These are phyloP conservation scores for Drosophila greeni DNA, from an alignment of 2,888 invertebrate genomes.

Conservation along the genomic window DNA sequence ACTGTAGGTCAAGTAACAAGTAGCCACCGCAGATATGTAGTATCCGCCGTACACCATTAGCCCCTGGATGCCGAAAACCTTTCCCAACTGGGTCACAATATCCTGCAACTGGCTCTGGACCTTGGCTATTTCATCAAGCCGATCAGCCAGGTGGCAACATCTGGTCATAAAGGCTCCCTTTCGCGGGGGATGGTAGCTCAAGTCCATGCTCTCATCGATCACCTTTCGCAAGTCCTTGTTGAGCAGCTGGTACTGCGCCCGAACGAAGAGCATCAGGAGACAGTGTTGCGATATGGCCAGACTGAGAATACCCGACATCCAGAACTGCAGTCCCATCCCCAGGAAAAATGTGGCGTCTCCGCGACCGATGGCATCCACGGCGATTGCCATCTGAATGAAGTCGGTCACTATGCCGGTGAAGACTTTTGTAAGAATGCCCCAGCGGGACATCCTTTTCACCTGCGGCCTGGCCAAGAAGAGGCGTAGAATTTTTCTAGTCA, in stretches of 20 bases:
- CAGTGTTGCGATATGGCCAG: constrained; percentile 48
- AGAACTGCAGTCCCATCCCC: constrained; percentile 1
- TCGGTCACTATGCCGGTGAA: constrained; percentile 10
- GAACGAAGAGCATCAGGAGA: constrained; percentile 45
- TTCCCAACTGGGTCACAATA: background rate
- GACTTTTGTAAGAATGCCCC: constrained; percentile 44
- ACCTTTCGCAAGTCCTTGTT: constrained; percentile 45
- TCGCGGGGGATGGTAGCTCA: constrained; percentile 3
- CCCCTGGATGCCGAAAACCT: constrained; percentile 17
- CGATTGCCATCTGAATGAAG: constrained; percentile 1
- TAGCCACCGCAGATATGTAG: constrained; percentile 22
- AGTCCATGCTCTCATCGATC: constrained; percentile 10
- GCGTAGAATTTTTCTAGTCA: constrained; percentile 17
- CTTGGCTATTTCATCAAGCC: constrained; percentile 23
- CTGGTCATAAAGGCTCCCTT: constrained; percentile 19
- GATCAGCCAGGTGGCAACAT: constrained; percentile 34
- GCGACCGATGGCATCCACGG: background rate
- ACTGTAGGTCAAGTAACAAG: constrained; percentile 17
- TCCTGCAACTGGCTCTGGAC: constrained; percentile 15
- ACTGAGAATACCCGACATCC: constrained; percentile 42
- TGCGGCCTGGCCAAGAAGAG: constrained; percentile 36
- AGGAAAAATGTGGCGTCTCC: background rate
- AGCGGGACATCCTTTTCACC: constrained; percentile 38
- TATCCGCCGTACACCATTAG: constrained; percentile 14
- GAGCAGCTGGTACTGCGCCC: constrained; percentile 50